Percentiles rank a stretch among this genome's conserved stretches.
phyloP scores from a whole-genome alignment of 2,113 vertebrate species.

The Romanogobio albipinnatus region DNA sequence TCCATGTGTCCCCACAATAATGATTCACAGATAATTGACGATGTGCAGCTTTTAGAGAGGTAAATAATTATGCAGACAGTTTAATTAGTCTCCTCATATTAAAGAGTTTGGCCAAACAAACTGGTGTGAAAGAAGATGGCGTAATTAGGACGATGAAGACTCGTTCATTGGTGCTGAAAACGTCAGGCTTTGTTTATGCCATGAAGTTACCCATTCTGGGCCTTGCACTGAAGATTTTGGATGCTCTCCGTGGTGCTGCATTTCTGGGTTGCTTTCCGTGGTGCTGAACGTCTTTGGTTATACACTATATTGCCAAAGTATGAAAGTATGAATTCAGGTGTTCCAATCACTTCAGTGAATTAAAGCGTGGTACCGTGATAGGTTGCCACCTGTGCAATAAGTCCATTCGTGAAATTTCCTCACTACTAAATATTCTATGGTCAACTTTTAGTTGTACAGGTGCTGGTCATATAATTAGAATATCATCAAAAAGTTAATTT shows the following conservation, averaged over 20 bases:
- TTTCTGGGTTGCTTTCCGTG: background rate
- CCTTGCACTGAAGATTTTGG: background rate
- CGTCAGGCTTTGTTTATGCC: background rate
- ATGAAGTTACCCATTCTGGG: background rate
- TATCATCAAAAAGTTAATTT: too few species aligned
- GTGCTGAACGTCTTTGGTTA: background rate
- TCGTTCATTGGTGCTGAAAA: conserved; percentile 48
- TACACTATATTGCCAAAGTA: too few species aligned
- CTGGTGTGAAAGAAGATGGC: conserved; percentile 4
- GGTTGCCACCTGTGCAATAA: too few species aligned
- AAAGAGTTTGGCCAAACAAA: conserved; percentile 38
- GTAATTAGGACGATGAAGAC: conserved; percentile 2
- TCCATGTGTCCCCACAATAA: conserved; percentile 12
- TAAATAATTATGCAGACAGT: conserved; percentile 32
- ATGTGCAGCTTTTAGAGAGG: conserved; percentile 22
- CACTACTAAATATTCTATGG: too few species aligned
- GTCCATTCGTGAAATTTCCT: too few species aligned
- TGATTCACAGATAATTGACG: conserved; percentile 26
- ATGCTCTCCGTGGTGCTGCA: conserved; percentile 34
- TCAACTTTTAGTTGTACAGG: too few species aligned
- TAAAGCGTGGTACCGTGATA: too few species aligned
- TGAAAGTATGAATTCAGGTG: too few species aligned
- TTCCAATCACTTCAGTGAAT: too few species aligned
- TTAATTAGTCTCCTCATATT: conserved; percentile 27
- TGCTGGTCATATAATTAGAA: too few species aligned